phyloP scores from a whole-genome alignment of 2,113 vertebrate genomes.

The Melanotaenia duboulayi region DNA sequence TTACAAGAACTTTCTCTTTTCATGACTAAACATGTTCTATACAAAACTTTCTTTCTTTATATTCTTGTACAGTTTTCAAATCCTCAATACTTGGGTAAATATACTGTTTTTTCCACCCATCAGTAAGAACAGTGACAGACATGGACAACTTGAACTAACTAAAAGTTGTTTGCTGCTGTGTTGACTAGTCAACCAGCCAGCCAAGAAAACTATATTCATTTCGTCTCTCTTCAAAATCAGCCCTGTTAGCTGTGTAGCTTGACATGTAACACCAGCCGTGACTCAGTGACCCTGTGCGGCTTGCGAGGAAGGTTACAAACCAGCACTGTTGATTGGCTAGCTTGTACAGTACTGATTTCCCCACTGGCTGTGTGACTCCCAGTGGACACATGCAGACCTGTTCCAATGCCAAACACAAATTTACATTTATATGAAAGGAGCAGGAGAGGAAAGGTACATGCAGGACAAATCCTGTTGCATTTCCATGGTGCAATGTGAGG shows the following conservation, averaged over 20 bases:
- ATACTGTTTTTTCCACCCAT: background rate
- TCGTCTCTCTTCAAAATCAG: conserved; percentile 29
- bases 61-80: background rate
- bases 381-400: conserved; percentile 61
- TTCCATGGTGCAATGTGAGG: conserved; percentile 64
- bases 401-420: conserved; percentile 74
- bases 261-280: conserved; percentile 47
- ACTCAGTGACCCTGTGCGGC: conserved; percentile 59
- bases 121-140: background rate
- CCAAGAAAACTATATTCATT: conserved; percentile 32
- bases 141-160: conserved; percentile 8
- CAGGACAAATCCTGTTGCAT: conserved; percentile 65
- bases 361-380: conserved; percentile 56
- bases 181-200: conserved; percentile 33
- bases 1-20: background rate
- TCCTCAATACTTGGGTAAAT: background rate
- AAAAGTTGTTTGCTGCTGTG: conserved; percentile 34
- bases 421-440: conserved; percentile 82
- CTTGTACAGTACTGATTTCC: conserved; percentile 67
- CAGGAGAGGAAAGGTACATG: conserved; percentile 58
- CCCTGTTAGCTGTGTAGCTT: conserved; percentile 36
- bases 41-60: background rate
- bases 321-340: conserved; percentile 54
- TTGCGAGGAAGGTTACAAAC: conserved; percentile 50
- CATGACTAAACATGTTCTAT: no score